These are phyloP conservation scores for Microcebus lehilahytsara DNA, from an alignment of 2,113 vertebrate genomes.

Conservation along the genomic window DNA sequence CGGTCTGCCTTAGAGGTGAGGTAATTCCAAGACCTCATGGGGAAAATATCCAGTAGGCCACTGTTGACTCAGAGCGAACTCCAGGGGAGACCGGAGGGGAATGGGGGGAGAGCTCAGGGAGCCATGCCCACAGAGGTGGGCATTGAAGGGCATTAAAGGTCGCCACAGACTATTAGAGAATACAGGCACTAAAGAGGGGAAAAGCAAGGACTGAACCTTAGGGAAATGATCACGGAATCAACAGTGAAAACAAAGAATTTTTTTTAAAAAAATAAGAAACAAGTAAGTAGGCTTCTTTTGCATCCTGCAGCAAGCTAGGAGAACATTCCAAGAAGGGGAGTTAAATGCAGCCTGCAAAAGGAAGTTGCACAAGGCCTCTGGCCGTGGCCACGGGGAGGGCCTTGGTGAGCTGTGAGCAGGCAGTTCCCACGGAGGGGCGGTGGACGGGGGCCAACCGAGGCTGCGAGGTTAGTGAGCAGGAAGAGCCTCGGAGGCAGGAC, in stretches of 20 bases:
- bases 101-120: not conserved
- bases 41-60: not conserved
- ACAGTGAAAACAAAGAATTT: not conserved
- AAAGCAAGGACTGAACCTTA: not conserved
- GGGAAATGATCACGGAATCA: not conserved
- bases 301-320: not conserved
- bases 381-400: not conserved
- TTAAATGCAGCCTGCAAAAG: not conserved
- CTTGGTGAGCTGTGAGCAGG: not conserved
- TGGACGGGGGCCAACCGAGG: not conserved
- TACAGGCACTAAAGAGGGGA: not conserved
- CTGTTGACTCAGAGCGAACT: not conserved
- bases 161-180: not conserved
- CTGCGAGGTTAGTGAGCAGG: not conserved
- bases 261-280: not conserved
- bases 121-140: not conserved
- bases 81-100: not conserved
- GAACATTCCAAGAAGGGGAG: not conserved
- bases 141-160: not conserved
- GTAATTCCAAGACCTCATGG: not conserved
- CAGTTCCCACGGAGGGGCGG: slow-evolving; percentile 45
- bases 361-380: not conserved
- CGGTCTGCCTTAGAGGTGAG: not conserved
- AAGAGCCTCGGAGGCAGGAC: not conserved
- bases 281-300: not conserved